Evolutionary conservation across 2,888 invertebrate genomes (phyloP).

Genomic region (Temnothorax ravouxi): DNA sequence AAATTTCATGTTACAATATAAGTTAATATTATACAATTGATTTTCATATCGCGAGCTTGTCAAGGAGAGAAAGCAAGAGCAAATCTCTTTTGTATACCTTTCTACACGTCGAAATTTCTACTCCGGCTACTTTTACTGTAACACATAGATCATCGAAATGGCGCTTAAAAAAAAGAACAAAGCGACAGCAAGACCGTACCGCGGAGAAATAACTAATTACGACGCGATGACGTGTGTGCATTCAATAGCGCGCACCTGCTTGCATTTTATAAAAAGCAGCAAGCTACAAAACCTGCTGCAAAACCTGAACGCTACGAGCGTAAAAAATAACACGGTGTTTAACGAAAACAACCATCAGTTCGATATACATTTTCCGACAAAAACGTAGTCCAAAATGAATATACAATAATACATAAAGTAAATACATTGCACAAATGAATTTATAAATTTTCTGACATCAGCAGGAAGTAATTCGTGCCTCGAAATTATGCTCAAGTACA

Average conservation of each 20-base stretch:
- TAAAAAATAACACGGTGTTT: constrained; percentile 11
- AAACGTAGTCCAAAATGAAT: neutral
- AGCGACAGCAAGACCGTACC: constrained; percentile 9
- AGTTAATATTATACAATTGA: neutral
- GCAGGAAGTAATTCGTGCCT: neutral
- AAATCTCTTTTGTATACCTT: constrained; percentile 7
- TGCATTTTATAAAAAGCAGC: constrained; percentile 14
- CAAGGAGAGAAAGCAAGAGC: neutral
- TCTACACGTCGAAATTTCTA: constrained; percentile 39
- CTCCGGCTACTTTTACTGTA: constrained; percentile 32
- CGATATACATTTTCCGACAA: neutral
- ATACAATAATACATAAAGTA: neutral
- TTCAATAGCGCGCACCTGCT: constrained; percentile 46
- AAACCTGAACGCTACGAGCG: neutral
- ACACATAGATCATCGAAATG: constrained; percentile 39
- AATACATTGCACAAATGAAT: neutral
- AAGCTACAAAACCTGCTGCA: neutral
- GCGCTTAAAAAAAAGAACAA: constrained; percentile 49
- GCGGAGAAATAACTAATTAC: constrained; percentile 50
- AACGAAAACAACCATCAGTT: neutral
- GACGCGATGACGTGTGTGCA: constrained; percentile 36
- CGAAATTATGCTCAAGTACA: neutral
- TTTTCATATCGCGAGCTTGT: neutral
- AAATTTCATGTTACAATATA: neutral
- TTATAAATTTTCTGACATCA: neutral